Evolutionary conservation across 2,797 vertebrate genomes (phyloP), one percentile per base, ranked within the genome.

Genomic region (Lutjanus argentimaculatus): DNA sequence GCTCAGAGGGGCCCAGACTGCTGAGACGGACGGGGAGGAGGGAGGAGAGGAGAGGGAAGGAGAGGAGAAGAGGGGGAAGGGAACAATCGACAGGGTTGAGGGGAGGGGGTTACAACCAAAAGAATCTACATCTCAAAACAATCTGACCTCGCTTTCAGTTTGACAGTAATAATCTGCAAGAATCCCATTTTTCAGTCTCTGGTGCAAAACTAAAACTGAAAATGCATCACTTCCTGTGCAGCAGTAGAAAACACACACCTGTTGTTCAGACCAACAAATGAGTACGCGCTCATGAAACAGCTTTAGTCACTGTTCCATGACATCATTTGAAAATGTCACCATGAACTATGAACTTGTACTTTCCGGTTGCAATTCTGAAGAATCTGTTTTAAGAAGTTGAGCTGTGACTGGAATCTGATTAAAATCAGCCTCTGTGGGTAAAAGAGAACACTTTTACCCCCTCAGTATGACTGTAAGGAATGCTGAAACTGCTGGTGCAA

Each of bases 1-100:
- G 88, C 85, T 85, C 67, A 72, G 85, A 93, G 92, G 88, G 91
- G 90, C 93, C 87, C 88, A 69, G 80, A 75, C 87, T 75, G 80
- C 89, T 53, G 83, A 88, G 85, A 89, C 77, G 67, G 51, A 84
- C 82, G 30, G 75, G 55, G 61, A 80, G 81, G 72, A 72, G 82
- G 73, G 67, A 13, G 75, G 67, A 75, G 64, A 75, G 67, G 80
- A 75, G 75, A 53, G 59, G 71, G 69, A 55, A 73, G 72, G 52
- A 56, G 19, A 7, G 63, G 61, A 56, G 19, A 7, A 61, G 61
- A 67, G 16, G 8, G 63, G 67, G 78, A 36, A 51, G 72, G 59
- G 69, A 66, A 75, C 22, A 21, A 67, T 17, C 1, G 4, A 56
- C 48, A 40, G 46, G 15, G 43, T 14, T 19, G 43, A 14, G 10